Conservation (phyloP, 2,113 vertebrate genomes). For the Silurus asotus region DNA sequence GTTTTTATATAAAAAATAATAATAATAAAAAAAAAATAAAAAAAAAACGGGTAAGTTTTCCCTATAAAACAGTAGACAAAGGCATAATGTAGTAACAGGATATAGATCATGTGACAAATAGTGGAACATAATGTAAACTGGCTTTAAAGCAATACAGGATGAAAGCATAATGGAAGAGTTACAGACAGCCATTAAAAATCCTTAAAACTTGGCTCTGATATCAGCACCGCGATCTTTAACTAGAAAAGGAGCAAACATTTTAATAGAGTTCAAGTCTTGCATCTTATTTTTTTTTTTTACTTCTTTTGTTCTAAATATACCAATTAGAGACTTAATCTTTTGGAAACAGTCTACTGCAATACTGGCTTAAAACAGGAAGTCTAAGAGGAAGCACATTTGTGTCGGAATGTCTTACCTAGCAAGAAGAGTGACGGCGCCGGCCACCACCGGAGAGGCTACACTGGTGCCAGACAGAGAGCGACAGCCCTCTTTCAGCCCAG, state of each 20-base stretch:
- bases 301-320: neutral
- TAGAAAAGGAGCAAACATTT: neutral
- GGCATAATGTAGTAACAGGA: neutral
- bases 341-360: neutral
- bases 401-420: conserved; percentile 77
- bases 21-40: neutral
- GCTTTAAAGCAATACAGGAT: neutral
- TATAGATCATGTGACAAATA: neutral
- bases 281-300: neutral
- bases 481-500: conserved; percentile 95
- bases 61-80: neutral
- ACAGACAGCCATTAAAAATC: conserved; percentile 11
- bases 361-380: neutral
- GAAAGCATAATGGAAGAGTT: neutral
- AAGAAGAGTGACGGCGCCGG: conserved; percentile 91
- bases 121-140: neutral
- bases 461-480: conserved; percentile 96
- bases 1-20: neutral
- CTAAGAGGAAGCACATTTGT: neutral
- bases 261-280: neutral
- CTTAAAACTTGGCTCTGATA: neutral
- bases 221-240: neutral
- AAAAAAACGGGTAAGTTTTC: no score
- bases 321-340: neutral
- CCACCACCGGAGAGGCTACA: conserved; percentile 96